Conservation (phyloP, 2,888 invertebrate species). For the Drosophila helvetica region DNA sequence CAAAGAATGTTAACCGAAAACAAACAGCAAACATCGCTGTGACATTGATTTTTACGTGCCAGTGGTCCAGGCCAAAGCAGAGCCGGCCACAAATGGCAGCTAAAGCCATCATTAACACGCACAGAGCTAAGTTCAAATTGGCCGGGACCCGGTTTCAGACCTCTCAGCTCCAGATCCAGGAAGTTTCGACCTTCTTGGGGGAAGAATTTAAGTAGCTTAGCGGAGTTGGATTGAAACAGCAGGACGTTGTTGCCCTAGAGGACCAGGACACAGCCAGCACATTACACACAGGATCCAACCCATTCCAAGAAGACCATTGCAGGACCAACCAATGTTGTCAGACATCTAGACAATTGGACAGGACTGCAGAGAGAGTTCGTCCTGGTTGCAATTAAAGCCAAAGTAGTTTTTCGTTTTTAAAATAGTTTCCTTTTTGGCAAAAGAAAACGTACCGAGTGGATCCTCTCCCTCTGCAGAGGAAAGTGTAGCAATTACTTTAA, state of each 20-base stretch:
- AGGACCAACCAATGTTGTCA: slow-evolving; percentile 63
- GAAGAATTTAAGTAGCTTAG: slow-evolving; percentile 63
- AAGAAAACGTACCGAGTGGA: slow-evolving; percentile 46
- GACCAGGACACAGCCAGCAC: slow-evolving; percentile 48
- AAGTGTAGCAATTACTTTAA: slow-evolving; percentile 79
- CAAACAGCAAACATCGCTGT: slow-evolving; percentile 74
- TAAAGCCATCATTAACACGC: slow-evolving; percentile 78
- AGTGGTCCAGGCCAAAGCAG: slow-evolving; percentile 37
- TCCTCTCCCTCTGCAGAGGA: slow-evolving; percentile 44
- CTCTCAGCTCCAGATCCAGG: neutral
- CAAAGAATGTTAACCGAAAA: slow-evolving; percentile 75
- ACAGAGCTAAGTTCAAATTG: slow-evolving; percentile 30
- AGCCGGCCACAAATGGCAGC: slow-evolving; percentile 71
- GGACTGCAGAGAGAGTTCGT: slow-evolving; percentile 46
- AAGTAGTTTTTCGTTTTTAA: slow-evolving; percentile 77
- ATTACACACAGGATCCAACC: slow-evolving; percentile 64
- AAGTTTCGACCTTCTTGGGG: slow-evolving; percentile 18
- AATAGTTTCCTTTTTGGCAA: slow-evolving; percentile 77
- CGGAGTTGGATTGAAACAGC: slow-evolving; percentile 71
- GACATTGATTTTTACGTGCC: slow-evolving; percentile 75
- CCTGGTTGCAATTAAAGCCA: slow-evolving; percentile 76
- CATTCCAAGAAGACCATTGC: slow-evolving; percentile 34
- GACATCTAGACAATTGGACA: slow-evolving; percentile 57
- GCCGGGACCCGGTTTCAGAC: neutral
- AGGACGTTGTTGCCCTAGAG: slow-evolving; percentile 53